phyloP scores from a whole-genome alignment of 2,888 invertebrate species.

The Drosophila flavopinicola region DNA sequence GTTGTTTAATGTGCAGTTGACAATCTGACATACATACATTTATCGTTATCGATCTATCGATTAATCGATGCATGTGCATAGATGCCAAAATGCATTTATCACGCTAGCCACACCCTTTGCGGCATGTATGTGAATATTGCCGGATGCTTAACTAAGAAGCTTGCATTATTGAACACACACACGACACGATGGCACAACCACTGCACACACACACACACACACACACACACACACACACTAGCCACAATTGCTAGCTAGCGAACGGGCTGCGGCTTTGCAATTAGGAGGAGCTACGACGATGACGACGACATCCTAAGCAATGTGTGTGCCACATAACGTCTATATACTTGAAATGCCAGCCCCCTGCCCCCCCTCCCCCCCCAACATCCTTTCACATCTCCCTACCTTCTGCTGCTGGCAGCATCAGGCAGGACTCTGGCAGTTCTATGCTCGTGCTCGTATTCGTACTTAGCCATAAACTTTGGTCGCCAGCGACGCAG shows the following conservation, averaged over 20 bases:
- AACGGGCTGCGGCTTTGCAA: constrained; percentile 74
- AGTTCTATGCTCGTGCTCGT: constrained; percentile 54
- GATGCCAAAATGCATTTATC: constrained; percentile 7
- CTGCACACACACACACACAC: constrained; percentile 3
- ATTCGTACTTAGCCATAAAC: constrained; percentile 79
- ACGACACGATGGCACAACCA: constrained; percentile 36
- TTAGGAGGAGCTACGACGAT: constrained; percentile 79
- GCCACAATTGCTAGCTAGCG: constrained; percentile 70
- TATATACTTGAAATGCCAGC: constrained; percentile 41
- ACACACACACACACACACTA: constrained; percentile 16
- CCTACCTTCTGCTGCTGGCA: constrained; percentile 7
- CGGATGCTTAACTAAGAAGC: constrained; percentile 25
- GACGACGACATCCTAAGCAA: constrained; percentile 62
- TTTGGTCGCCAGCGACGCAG: constrained; percentile 76
- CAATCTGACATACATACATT: not conserved
- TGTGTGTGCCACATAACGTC: constrained; percentile 51
- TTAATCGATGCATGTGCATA: constrained; percentile 11
- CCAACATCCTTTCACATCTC: no score
- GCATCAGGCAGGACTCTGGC: constrained; percentile 42
- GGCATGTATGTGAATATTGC: constrained; percentile 5
- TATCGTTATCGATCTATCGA: not conserved
- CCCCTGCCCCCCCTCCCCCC: not conserved
- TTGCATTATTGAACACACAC: constrained; percentile 75
- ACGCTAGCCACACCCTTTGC: constrained; percentile 45
- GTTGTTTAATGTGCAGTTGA: not conserved